These are phyloP conservation scores for Lottia gigantea DNA, from an alignment of 2,888 invertebrate genomes.

Conservation along the genomic window DNA sequence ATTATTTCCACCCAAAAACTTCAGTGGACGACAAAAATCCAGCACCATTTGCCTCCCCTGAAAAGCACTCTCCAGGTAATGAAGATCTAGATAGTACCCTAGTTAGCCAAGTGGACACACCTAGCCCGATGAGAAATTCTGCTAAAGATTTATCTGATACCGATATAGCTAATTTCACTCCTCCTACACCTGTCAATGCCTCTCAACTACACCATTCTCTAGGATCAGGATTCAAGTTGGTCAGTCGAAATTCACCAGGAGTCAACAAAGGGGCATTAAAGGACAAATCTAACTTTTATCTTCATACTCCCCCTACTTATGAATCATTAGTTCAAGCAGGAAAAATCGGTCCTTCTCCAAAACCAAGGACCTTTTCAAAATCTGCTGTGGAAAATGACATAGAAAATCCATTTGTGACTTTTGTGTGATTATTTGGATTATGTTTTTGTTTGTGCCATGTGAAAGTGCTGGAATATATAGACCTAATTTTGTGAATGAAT, in stretches of 20 bases:
- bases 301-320: neutral
- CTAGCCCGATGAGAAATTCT: neutral
- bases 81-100: neutral
- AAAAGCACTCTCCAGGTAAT: slow-evolving; percentile 35
- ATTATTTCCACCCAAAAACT: neutral
- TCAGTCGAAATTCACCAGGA: neutral
- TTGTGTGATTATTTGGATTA: neutral
- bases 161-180: neutral
- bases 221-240: neutral
- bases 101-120: neutral
- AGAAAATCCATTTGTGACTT: slow-evolving; percentile 1
- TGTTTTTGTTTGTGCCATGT: too few relatives aligned
- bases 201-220: neutral
- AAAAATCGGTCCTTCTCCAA: neutral
- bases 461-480: too few relatives aligned
- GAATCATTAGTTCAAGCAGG: neutral
- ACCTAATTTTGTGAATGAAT: too few relatives aligned
- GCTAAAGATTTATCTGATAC: neutral
- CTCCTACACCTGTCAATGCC: neutral
- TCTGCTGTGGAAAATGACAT: neutral
- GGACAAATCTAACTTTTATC: neutral
- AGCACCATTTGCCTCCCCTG: slow-evolving; percentile 34
- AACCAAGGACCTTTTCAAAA: neutral
- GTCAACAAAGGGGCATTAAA: neutral
- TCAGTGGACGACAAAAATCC: neutral